Percentiles rank a stretch among this genome's conserved stretches.
Evolutionary conservation across 2,888 invertebrate genomes (phyloP).

Genomic region (Opisthograptis luteolata): DNA sequence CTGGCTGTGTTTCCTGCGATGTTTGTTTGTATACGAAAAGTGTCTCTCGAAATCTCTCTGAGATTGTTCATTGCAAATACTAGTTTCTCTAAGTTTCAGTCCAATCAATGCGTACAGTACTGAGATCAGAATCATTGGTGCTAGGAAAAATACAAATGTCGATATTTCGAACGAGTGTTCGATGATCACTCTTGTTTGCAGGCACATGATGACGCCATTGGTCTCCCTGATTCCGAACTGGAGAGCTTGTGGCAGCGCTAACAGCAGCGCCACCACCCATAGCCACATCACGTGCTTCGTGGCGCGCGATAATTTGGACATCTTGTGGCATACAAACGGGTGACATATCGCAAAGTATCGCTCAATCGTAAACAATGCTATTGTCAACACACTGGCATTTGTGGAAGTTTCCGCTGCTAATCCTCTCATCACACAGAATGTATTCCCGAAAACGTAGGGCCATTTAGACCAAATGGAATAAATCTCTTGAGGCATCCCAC

Average conservation of each 20-base stretch:
- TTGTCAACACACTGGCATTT: slow-evolving; percentile 90
- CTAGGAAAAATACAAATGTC: slow-evolving; percentile 88
- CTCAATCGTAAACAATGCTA: slow-evolving; percentile 94
- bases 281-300: slow-evolving; percentile 91
- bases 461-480: slow-evolving; percentile 91
- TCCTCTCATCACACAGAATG: slow-evolving; percentile 91
- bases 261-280: slow-evolving; percentile 90
- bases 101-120: slow-evolving; percentile 89
- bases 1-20: slow-evolving; percentile 74
- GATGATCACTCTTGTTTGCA: slow-evolving; percentile 79
- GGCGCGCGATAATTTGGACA: slow-evolving; percentile 94
- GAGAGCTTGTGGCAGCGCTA: slow-evolving; percentile 89
- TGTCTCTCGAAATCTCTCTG: slow-evolving; percentile 51
- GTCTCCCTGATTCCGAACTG: slow-evolving; percentile 71
- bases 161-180: slow-evolving; percentile 89
- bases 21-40: slow-evolving; percentile 50
- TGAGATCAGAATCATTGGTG: slow-evolving; percentile 90
- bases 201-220: slow-evolving; percentile 72
- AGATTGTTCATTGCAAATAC: slow-evolving; percentile 55
- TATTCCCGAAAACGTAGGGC: slow-evolving; percentile 91
- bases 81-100: slow-evolving; percentile 82
- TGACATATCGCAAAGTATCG: slow-evolving; percentile 86
- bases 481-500: slow-evolving; percentile 93
- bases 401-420: slow-evolving; percentile 92
- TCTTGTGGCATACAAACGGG: slow-evolving; percentile 89